These are phyloP conservation scores for Serilophus lunatus DNA, from an alignment of 2,113 vertebrate species.

Conservation along the genomic window DNA sequence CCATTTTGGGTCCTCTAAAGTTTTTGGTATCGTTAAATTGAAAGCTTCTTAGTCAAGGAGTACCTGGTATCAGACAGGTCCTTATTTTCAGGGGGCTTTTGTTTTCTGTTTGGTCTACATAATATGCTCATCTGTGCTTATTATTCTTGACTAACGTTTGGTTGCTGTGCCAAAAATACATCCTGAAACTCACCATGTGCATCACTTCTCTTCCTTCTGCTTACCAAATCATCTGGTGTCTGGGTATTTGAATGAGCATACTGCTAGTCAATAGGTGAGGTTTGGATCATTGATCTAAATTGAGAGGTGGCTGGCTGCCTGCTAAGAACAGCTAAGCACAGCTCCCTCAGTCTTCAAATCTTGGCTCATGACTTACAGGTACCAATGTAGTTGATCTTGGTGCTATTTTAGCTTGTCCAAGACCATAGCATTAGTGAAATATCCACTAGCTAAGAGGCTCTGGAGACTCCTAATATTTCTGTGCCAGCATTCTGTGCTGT, in stretches of 20 bases:
- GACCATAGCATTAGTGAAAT: not conserved
- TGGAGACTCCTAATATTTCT: not conserved
- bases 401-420: slow-evolving; percentile 1
- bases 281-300: not conserved
- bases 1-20: not conserved
- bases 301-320: not conserved
- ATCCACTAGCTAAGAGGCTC: not conserved
- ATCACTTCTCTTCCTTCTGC: not conserved
- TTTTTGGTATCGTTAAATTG: not conserved
- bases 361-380: not conserved
- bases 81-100: not conserved
- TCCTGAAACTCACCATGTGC: not conserved
- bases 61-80: not conserved
- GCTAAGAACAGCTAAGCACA: not conserved
- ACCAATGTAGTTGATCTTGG: not conserved
- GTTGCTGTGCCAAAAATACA: not conserved
- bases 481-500: not conserved
- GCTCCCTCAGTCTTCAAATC: not conserved
- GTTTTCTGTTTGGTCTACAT: not conserved
- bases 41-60: not conserved
- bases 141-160: not conserved
- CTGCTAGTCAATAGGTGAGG: not conserved
- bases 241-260: not conserved
- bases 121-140: not conserved
- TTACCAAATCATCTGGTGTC: not conserved